Evolutionary conservation across 2,888 invertebrate species (phyloP).

Genomic region (Ametastegia equiseti): DNA sequence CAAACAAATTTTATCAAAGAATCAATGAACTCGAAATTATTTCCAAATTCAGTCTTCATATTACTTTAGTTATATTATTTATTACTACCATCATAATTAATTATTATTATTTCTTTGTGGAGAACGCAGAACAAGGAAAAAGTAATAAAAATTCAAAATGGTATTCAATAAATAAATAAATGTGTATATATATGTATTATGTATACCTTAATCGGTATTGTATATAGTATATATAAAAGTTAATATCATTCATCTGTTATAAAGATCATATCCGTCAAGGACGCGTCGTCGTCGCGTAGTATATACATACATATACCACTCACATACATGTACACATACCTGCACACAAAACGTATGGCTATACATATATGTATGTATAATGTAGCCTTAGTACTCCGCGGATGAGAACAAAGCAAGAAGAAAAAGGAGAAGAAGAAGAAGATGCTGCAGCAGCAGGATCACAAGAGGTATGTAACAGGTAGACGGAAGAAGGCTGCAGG

Average conservation of each 20-base stretch:
- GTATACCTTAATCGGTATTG: too few relatives aligned
- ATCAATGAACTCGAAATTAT: background rate
- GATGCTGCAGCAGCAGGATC: conserved; percentile 6
- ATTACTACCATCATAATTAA: too few relatives aligned
- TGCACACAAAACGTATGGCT: background rate
- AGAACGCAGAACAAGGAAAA: background rate
- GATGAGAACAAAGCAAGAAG: conserved; percentile 41
- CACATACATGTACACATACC: too few relatives aligned
- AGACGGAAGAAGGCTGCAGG: conserved; percentile 24
- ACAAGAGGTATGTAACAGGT: conserved; percentile 45
- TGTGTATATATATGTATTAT: too few relatives aligned
- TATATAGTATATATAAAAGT: background rate
- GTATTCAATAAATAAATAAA: too few relatives aligned
- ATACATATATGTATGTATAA: too few relatives aligned
- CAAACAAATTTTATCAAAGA: background rate
- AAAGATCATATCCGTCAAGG: background rate
- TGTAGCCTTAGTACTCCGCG: too few relatives aligned
- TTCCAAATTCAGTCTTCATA: background rate
- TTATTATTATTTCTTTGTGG: background rate
- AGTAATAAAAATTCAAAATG: background rate
- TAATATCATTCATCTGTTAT: too few relatives aligned
- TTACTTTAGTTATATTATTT: too few relatives aligned
- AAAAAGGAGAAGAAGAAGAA: conserved; percentile 26
- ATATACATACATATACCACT: too few relatives aligned
- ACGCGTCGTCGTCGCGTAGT: too few relatives aligned